These are phyloP conservation scores for Tuberolachnus salignus DNA, from an alignment of 2,888 invertebrate species.

Conservation along the genomic window DNA sequence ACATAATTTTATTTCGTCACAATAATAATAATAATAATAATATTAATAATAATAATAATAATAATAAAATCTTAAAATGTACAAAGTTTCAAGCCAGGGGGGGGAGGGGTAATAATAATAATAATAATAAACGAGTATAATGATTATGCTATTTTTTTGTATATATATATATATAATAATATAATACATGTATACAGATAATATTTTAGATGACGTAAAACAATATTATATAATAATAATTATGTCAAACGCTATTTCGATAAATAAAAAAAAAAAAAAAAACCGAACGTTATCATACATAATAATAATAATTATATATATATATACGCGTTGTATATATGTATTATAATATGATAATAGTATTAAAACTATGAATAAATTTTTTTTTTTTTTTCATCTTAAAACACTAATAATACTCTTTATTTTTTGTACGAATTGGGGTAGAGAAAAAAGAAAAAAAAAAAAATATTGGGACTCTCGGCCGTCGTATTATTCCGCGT, in stretches of 20 bases:
- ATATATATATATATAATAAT: conserved; percentile 48
- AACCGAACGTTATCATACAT: not conserved
- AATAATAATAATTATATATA: not conserved
- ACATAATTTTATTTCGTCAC: conserved; percentile 28
- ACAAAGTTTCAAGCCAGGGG: conserved; percentile 55
- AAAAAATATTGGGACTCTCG: no score
- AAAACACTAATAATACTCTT: conserved; percentile 52
- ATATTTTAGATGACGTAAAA: conserved; percentile 38
- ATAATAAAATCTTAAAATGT: conserved; percentile 53
- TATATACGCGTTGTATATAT: not conserved
- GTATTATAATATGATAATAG: conserved; percentile 8
- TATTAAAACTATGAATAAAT: not conserved
- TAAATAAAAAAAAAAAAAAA: conserved; percentile 25
- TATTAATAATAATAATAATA: conserved; percentile 37
- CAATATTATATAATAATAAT: conserved; percentile 35
- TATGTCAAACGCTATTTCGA: conserved; percentile 25
- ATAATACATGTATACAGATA: conserved; percentile 53
- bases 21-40: conserved; percentile 40
- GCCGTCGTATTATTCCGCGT: no score
- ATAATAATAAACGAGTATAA: conserved; percentile 28
- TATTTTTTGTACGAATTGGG: conserved; percentile 43
- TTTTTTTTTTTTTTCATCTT: conserved; percentile 15
- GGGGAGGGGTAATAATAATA: no score
- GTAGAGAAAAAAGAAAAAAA: not conserved
- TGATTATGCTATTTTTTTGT: conserved; percentile 24